These are phyloP conservation scores for Drosophila silvestris DNA, from an alignment of 2,888 invertebrate genomes.

Conservation along the genomic window DNA sequence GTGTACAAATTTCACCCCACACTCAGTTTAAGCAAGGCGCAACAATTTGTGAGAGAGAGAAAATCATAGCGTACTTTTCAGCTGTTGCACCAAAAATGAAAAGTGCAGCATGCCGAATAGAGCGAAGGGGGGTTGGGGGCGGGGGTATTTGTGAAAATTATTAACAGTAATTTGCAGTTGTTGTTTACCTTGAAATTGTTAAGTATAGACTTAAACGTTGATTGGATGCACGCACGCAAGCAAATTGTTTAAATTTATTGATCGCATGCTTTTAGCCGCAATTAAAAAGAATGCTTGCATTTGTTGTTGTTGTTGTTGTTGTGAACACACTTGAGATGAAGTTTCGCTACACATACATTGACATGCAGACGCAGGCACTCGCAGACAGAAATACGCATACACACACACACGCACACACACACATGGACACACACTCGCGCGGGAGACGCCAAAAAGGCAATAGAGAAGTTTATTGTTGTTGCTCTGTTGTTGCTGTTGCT, in stretches of 20 bases:
- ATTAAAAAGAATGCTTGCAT: constrained; percentile 33
- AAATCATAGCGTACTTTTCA: constrained; percentile 67
- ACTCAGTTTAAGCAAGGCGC: constrained; percentile 20
- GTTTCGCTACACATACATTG: constrained; percentile 41
- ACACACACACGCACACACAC: constrained; percentile 28
- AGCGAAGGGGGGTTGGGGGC: neutral
- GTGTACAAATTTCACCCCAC: neutral
- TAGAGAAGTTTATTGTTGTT: constrained; percentile 54
- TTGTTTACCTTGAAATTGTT: constrained; percentile 56
- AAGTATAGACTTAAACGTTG: constrained; percentile 39
- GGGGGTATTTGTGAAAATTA: neutral
- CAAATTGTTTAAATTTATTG: constrained; percentile 50
- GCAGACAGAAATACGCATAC: constrained; percentile 38
- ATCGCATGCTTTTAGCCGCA: constrained; percentile 29
- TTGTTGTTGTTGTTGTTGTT: constrained; percentile 41
- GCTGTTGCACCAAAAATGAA: constrained; percentile 65
- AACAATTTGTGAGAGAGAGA: constrained; percentile 29
- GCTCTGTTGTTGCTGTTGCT: constrained; percentile 35
- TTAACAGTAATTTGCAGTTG: constrained; percentile 11
- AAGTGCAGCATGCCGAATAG: constrained; percentile 25
- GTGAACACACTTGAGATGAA: constrained; percentile 65
- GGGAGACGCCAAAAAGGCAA: constrained; percentile 62
- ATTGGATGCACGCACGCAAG: constrained; percentile 16
- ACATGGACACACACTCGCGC: constrained; percentile 55
- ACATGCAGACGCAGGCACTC: constrained; percentile 19